Evolutionary conservation across 2,113 vertebrate genomes (phyloP).

Genomic region (Odontophorus gujanensis): DNA sequence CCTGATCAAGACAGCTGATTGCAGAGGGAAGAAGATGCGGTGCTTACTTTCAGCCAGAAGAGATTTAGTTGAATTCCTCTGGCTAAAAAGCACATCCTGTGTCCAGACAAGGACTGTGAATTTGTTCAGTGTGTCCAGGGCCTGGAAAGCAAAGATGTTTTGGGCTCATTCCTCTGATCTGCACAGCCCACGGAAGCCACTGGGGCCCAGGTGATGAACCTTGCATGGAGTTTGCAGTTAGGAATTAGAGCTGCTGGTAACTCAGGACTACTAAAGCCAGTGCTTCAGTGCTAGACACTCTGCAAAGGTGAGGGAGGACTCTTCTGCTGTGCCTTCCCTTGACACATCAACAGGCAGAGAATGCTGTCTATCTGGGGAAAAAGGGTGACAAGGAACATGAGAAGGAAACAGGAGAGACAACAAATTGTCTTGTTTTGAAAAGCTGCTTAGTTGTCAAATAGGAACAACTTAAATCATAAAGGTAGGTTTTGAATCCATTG

Average conservation of each 20-base stretch:
- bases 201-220: neutral
- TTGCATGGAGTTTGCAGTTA: neutral
- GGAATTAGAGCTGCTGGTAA: neutral
- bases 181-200: neutral
- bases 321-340: neutral
- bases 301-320: neutral
- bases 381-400: neutral
- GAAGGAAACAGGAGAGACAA: neutral
- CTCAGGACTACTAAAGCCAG: neutral
- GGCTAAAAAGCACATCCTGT: neutral
- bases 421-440: neutral
- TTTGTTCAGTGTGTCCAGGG: neutral
- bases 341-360: fast-evolving
- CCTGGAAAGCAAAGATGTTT: neutral
- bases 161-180: neutral
- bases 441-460: neutral
- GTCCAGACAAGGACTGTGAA: neutral
- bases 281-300: neutral
- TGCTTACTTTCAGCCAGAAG: neutral
- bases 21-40: neutral
- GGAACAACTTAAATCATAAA: neutral
- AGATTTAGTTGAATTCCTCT: neutral
- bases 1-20: neutral
- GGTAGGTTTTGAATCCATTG: neutral
- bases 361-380: neutral